Conservation (phyloP, 2,797 vertebrate genomes). For the Megaceryle alcyon region DNA sequence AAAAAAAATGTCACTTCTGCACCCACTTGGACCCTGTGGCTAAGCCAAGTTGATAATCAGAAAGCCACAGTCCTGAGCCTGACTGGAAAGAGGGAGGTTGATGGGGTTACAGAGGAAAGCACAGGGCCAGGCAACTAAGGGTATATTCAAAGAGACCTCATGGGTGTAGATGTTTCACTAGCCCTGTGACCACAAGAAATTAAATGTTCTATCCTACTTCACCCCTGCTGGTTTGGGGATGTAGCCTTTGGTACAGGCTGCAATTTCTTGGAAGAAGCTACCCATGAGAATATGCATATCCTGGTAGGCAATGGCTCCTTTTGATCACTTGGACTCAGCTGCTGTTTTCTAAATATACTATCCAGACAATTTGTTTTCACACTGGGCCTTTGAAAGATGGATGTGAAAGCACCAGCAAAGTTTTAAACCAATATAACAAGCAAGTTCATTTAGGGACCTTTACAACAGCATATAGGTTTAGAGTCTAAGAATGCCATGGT, state of each 20-base stretch:
- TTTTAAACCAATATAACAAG: neutral
- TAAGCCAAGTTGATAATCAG: neutral
- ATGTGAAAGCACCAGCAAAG: neutral
- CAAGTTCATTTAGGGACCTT: neutral
- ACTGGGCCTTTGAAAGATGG: neutral
- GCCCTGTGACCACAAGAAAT: neutral
- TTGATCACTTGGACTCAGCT: neutral
- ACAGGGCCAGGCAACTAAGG: neutral
- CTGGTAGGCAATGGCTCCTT: neutral
- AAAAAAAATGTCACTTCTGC: neutral
- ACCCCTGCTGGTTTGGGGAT: neutral
- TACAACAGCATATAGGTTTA: neutral
- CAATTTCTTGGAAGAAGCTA: neutral
- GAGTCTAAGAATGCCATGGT: neutral
- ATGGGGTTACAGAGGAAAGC: neutral
- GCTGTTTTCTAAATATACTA: neutral
- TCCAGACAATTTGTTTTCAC: neutral
- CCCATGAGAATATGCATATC: neutral
- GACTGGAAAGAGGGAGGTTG: neutral
- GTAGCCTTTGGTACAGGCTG: neutral
- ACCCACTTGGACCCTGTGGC: neutral
- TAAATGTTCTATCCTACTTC: neutral
- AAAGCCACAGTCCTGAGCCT: neutral
- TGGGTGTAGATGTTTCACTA: neutral
- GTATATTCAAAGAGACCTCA: neutral